Base-by-base conservation (phyloP, 2,113 vertebrate species). In the Phalacrocorax pelagicus region DNA sequence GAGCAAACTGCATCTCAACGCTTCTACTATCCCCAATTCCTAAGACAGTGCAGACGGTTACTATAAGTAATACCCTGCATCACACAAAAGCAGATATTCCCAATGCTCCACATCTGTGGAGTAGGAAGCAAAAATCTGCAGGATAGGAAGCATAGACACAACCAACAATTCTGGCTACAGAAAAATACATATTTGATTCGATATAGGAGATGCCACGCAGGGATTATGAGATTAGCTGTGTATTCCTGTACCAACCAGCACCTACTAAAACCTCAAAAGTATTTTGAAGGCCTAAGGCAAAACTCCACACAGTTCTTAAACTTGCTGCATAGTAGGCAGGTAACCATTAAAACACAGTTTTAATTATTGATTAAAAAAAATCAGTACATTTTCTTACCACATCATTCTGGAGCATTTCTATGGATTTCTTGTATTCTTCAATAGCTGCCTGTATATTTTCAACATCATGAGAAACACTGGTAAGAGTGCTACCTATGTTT, bases 401-500 rank as follows among this genome's bases (percentile, higher is more conserved):
- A 23, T 98, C 97, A 72, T 96, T 98, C 93, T 98, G 98, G 27
- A 98, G 94, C 26, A 78, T 88, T 74, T 98, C 98, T 21, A 98
- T 94, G 54, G 97, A 97, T 96, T 98, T 99, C 97, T 97, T 99
- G 96, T 99, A 98, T 63, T 98, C 98, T 69, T 99, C 99, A 36
- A 99, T 92, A n/a, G 98, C 96, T 52, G 98, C 96, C 97, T 99
- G 99, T 82, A 99, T 98, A 12, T 98, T 98, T 90, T 98, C 98
- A 93, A 99, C 98, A 88, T 99, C 99, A 57, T 99, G 99, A 86
- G 99, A 99, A 73, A 99, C 99, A 30, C 99, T 99, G 66, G 99
- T 99, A 86, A 99, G 98, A 3, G 99, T 99, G 98, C 98, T 99
- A 36, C 99, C 99, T 90, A 99, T 99, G 36, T 98, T 99, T 13